Conservation (phyloP, 2,113 vertebrate genomes). For the Microtus pennsylvanicus region DNA sequence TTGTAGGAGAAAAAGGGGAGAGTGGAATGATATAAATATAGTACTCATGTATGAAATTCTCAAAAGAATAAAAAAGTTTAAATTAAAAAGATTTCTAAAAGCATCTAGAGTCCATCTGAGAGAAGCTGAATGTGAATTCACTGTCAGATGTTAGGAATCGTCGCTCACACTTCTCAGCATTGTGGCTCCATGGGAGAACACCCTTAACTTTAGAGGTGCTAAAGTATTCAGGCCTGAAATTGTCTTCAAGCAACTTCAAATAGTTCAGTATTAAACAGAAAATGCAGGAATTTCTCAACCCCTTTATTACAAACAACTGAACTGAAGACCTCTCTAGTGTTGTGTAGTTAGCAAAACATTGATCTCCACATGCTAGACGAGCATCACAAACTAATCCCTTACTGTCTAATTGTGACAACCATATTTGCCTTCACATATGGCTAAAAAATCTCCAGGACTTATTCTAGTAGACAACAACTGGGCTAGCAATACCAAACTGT, state of each 20-base stretch:
- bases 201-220: neutral
- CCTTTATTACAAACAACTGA: neutral
- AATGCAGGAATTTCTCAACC: neutral
- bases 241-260: neutral
- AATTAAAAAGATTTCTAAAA: neutral
- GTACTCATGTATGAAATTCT: neutral
- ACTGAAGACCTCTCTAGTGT: neutral
- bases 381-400: neutral
- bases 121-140: neutral
- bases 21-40: neutral
- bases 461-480: neutral
- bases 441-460: neutral
- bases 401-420: neutral
- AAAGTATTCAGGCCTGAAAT: neutral
- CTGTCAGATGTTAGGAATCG: neutral
- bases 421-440: neutral
- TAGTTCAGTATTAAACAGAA: slow-evolving; percentile 2
- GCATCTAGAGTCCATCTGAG: neutral
- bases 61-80: neutral
- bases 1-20: neutral
- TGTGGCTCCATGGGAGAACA: neutral
- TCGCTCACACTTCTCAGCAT: neutral
- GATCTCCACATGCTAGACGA: neutral
- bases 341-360: neutral
- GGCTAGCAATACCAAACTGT: neutral